Base-by-base conservation (phyloP, 2,113 vertebrate genomes). In the Blennius ocellaris region DNA sequence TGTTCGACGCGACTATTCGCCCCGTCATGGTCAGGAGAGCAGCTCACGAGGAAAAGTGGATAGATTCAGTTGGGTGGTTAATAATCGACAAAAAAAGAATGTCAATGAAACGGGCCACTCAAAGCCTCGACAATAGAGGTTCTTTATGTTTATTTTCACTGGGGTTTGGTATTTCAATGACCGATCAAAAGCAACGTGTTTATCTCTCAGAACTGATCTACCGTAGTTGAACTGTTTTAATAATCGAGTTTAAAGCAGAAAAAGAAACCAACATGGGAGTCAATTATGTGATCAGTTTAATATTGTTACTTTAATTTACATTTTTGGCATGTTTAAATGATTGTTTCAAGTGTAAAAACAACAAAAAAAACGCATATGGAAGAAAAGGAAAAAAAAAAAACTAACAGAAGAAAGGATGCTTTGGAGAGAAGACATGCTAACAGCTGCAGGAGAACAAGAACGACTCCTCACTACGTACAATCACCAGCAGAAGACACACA, bases 311-410 rank as follows among this genome's bases (percentile, higher is more conserved):
- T 74, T 47, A 76, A 63, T 69, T 43, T 47, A 75, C 63, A 41
- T 69, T 67, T 80, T 79, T 81, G 76, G 74, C 49, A 68, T 76
- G 8, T 70, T 70, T 59, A 11, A 70, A 17, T 57, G 65, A 73
- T 59, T 77, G 61, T 44, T 83, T 78, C 5, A 56, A 52, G 21
- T 63, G 48, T 67, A 7, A 30, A 11, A 16, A 2, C 12, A 39
- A 50, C 0, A 39, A 49, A 39, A 39, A 49, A 39, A 43, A 47
- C 49, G 44, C 8, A 6, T 71, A 50, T 47, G 8, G 70, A 50
- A 73, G n/a, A 51, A 55, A 68, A 73, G 8, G 70, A 50, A 73
- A 11, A 51, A 55, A 68, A 73, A 73, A 15, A 61, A 40, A 41
- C 48, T 76, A 48, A 44, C 21, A 30, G 21, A 30, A 30, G 21